Evolutionary conservation across 1,140 invertebrate species (phyloP), one percentile per base, ranked within the genome.

Genomic region (Zaprionus gabonicus): DNA sequence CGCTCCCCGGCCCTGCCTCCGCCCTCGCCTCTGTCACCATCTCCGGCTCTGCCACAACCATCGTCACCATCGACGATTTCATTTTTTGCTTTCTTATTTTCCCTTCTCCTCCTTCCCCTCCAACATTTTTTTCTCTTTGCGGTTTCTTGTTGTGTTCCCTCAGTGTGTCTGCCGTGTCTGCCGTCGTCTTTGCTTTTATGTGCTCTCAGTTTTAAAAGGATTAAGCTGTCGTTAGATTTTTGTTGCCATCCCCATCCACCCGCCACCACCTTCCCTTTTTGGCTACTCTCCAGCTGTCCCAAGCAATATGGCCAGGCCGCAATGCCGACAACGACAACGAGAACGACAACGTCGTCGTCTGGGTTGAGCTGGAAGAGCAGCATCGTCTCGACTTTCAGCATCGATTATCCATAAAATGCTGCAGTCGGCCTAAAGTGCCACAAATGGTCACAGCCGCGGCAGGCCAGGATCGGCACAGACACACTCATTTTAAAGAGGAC

Each of bases 121-220:
- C 10, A 34, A 34, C 9, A 34, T 34, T 51, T 55, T 53, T 55
- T 56, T 31, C 9, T 67, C 27, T 49, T 68, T 76, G 62, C 64
- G 38, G 53, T 60, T 78, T 78, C 78, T 60, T 60, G 75, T 53
- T 83, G 58, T 79, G 58, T 53, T 74, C 41, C 7, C 41, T 44
- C 51, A 44, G 34, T 79, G 60, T 82, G 71, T 76, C 49, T 72
- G 78, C 56, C 57, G 38, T 53, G 62, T 38, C 51, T 80, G 46
- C 55, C 49, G 58, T 69, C 64, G 66, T 56, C 63, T 70, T 57
- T 68, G 81, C 81, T 78, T 84, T 84, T 84, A 84, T 84, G 81
- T 85, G 81, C 81, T 81, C 81, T 85, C 81, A 85, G 81, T 84
- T 84, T 84, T 84, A 84, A 84, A 84, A 85, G 81, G 81, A 84